Evolutionary conservation across 2,888 invertebrate genomes (phyloP).

Genomic region (Epsilonema sp.): DNA sequence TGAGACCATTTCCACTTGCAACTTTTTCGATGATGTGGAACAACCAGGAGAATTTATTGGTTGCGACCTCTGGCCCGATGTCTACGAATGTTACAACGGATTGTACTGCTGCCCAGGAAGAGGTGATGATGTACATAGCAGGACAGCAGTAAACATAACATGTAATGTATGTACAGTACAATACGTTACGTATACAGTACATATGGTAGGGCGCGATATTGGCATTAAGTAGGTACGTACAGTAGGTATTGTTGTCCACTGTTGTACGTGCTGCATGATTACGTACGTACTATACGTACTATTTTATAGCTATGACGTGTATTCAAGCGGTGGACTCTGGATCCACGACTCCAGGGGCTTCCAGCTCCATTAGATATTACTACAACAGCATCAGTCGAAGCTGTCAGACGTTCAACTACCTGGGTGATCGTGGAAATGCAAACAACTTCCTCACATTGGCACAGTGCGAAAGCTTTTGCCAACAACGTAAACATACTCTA

Average conservation of each 20-base stretch:
- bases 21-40: background rate
- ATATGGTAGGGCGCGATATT: too few species aligned
- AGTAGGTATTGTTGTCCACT: too few species aligned
- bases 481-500: background rate
- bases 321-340: background rate
- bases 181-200: too few species aligned
- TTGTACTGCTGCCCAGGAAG: background rate
- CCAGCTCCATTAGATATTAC: slow-evolving; percentile 13
- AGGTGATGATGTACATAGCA: too few species aligned
- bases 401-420: slow-evolving; percentile 17
- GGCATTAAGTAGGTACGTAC: too few species aligned
- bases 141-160: too few species aligned
- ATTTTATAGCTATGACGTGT: background rate
- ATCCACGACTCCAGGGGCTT: background rate
- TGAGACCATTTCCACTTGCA: background rate
- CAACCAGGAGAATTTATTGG: background rate
- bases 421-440: slow-evolving; percentile 17
- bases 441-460: slow-evolving; percentile 17
- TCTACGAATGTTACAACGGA: background rate
- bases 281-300: too few species aligned
- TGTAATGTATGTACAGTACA: too few species aligned
- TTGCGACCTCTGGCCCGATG: background rate
- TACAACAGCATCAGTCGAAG: slow-evolving; percentile 14
- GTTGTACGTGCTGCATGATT: too few species aligned
- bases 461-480: slow-evolving; percentile 20